Base-by-base conservation (phyloP, 2,113 vertebrate species). In the Salvelinus fontinalis region DNA sequence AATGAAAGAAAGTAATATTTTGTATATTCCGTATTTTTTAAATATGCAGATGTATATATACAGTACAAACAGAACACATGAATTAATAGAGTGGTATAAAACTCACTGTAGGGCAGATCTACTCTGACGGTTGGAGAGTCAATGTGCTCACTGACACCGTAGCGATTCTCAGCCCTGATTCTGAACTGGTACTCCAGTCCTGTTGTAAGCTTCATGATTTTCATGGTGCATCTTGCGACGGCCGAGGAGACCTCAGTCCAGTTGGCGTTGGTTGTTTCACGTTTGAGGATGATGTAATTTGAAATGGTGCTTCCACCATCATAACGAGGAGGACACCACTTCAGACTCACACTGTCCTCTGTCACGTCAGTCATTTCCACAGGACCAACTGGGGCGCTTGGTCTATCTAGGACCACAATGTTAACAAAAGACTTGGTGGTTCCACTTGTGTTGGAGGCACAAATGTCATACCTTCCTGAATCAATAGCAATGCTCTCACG, bases 161-260 rank as follows among this genome's bases (percentile, higher is more conserved):
- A 99, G 86, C 95, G 96, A 81, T 99, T 99, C 88, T 99, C 98
- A 80, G 98, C 98, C 85, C 95, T 97, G 83, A 99, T 95, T 81
- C 98, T 97, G 94, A 99, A 99, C 70, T 99, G 98, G 82, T 99
- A 99, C 85, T 98, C 97, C 86, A 97, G 91, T 80, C 97, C 97
- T 67, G 93, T 97, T 68, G 93, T 96, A 73, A 99, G 92, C 85
- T 95, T 99, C 95, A 96, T 95, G 70, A 99, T 91, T 91, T 98
- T 99, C 75, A 97, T 97, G 65, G 92, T 91, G 78, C 95, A 98
- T 85, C 97, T 97, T 73, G 97, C 98, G 70, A 97, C 94, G 0
- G 96, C 96, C 69, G 97, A 94, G 74, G 97, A 99, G n/a, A 99
- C 95, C 76, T 99, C 98, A 49, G 93, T 91, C 98, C 98, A 99